Evolutionary conservation across 2,797 vertebrate genomes (phyloP), one percentile per base, ranked within the genome.

Genomic region (Gallinago solitaria): DNA sequence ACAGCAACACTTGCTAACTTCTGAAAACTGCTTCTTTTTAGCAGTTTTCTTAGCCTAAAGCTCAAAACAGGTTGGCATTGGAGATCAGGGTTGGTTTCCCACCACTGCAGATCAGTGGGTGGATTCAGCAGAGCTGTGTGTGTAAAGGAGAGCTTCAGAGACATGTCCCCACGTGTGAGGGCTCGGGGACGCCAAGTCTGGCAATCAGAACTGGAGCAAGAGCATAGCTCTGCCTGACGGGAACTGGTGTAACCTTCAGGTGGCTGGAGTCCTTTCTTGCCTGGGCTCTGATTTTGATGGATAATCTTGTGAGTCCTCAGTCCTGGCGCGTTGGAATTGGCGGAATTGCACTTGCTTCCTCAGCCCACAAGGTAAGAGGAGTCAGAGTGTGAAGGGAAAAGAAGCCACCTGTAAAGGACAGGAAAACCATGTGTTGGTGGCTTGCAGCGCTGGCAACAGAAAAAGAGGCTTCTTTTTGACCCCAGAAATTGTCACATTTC

Each of bases 351-450:
- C 61, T 87, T 69, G 33, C 79, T 86, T 48, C 63, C 79, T 17
- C 76, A 68, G 83, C 63, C 79, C 79, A 67, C 48, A 70, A 81
- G 74, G 77, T 94, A 64, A 73, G 67, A 79, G 33, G n/a, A 82
- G 64, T 73, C 50, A 27, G 30, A 28, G 43, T 41, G 32, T n/a
- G 15, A 85, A 89, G 59, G 65, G 63, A 73, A 86, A 80, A 92
- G 59, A 94, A 90, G 8, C 20, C 35, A 41, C n/a, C 11, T 53
- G 4, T 45, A 20, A 59, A 51, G 41, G 51, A 60, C 35, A 23
- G 2, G 4, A 82, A 73, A 47, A 7, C 10, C 30, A 7, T 4
- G 5, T 47, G 45, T 30, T 28, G 27, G 48, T 82, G 32, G 35
- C 43, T 75, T 65, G 70, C 74, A 59, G 45, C 27, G 39, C 64